Conservation (phyloP, 2,888 invertebrate genomes). For the Euclidia mi region DNA sequence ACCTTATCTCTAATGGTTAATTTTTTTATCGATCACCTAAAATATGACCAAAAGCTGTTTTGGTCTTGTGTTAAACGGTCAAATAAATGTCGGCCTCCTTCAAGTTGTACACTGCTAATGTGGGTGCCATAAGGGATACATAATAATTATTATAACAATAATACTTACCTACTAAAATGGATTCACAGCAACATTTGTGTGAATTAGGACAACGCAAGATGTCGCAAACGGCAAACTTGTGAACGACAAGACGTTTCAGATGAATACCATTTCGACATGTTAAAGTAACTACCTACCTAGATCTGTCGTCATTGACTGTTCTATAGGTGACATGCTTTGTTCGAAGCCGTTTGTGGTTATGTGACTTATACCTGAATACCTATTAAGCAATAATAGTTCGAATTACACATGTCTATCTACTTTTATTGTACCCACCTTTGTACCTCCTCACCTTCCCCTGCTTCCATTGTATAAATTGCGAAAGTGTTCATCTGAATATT, state of each 20-base stretch:
- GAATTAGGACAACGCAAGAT: conserved; percentile 68
- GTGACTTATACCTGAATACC: conserved; percentile 44
- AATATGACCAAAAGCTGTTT: no score
- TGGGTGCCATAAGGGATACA: no score
- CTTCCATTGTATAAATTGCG: no score
- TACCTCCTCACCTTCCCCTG: no score
- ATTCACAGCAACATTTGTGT: conserved; percentile 61
- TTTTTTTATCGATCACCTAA: no score
- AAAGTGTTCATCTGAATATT: neutral
- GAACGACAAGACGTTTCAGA: conserved; percentile 72
- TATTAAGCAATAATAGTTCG: conserved; percentile 35
- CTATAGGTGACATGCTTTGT: conserved; percentile 65
- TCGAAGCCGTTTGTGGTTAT: conserved; percentile 53
- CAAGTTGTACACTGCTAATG: no score
- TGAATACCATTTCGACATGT: conserved; percentile 76
- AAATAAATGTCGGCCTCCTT: no score
- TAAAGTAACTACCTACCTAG: conserved; percentile 51
- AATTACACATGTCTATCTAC: neutral
- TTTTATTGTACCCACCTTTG: no score
- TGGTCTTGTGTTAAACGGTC: no score
- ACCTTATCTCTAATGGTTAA: no score
- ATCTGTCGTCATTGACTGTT: conserved; percentile 71
- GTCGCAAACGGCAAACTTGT: conserved; percentile 74
- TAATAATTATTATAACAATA: neutral
- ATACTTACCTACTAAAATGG: conserved; percentile 26